A percentile compares a stretch with the other conserved stretches of the same genome.
These are phyloP conservation scores for Helogale parvula DNA, from an alignment of 2,113 vertebrate genomes.

Conservation along the genomic window DNA sequence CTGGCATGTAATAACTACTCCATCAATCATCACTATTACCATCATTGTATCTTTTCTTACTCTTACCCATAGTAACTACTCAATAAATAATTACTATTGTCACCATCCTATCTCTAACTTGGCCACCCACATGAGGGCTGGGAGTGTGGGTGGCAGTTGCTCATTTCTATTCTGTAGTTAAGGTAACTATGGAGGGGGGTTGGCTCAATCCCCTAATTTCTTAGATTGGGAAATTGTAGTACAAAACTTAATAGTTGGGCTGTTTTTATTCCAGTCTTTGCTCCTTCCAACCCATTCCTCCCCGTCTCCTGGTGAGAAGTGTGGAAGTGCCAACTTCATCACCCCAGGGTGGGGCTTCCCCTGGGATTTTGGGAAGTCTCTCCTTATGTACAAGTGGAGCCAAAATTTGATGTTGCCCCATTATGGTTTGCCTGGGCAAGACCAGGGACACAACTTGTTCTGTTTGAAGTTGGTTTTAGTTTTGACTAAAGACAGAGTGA, in stretches of 20 bases:
- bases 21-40: no score
- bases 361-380: background rate
- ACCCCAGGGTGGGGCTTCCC: background rate
- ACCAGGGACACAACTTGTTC: background rate
- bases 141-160: background rate
- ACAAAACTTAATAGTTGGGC: background rate
- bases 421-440: background rate
- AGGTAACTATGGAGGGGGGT: background rate
- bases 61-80: background rate
- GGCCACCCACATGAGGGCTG: background rate
- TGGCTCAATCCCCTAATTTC: background rate
- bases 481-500: background rate
- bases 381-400: background rate
- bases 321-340: background rate
- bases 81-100: background rate
- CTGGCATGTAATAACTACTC: background rate
- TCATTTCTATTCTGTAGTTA: background rate
- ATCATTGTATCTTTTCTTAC: background rate
- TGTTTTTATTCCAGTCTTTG: background rate
- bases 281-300: background rate
- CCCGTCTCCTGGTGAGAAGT: background rate
- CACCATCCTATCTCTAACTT: background rate
- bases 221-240: background rate
- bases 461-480: background rate
- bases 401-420: background rate